phyloP scores from a whole-genome alignment of 2,797 vertebrate genomes.

The Poecile montanus region DNA sequence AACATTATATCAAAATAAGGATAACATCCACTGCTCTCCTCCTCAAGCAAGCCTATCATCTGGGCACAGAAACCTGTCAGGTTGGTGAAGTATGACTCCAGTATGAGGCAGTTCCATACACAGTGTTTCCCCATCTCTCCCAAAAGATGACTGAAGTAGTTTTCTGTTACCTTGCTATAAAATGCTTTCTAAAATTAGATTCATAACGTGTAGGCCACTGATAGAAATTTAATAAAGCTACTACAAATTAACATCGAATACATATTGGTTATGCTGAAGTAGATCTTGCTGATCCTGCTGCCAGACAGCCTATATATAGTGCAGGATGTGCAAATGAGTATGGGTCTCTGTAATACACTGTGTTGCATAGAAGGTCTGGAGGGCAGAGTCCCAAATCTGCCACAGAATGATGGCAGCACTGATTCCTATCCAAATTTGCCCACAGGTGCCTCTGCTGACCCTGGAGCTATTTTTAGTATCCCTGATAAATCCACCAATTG shows the following conservation, averaged over 20 bases:
- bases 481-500: background rate
- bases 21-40: background rate
- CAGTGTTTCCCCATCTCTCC: background rate
- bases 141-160: background rate
- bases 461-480: background rate
- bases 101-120: fast-evolving
- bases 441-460: background rate
- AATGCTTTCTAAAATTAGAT: conserved; percentile 6
- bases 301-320: background rate
- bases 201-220: background rate
- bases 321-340: background rate
- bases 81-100: background rate
- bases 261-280: background rate
- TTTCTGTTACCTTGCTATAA: background rate
- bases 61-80: background rate
- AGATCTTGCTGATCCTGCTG: background rate
- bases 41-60: background rate
- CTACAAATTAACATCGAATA: background rate
- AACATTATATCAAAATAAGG: background rate
- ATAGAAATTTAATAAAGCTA: background rate
- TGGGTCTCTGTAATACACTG: background rate
- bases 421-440: background rate
- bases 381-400: background rate
- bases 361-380: background rate
- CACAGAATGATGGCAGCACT: background rate